Conservation (phyloP, 2,797 vertebrate genomes). For the Sebastes minor region DNA sequence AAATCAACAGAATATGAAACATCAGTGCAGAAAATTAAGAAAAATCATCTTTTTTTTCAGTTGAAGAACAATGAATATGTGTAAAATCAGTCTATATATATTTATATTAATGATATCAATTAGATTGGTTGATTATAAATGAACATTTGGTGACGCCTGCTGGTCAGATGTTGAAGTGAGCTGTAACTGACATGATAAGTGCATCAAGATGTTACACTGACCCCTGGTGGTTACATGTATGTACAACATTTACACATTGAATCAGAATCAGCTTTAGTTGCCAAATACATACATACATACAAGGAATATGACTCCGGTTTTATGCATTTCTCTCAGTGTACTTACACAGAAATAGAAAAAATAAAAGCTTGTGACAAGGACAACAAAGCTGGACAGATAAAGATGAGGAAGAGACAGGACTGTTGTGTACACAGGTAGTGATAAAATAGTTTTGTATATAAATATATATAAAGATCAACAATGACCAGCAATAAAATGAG, state of each 20-base stretch:
- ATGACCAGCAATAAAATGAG: too few relatives aligned
- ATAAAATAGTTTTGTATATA: too few relatives aligned
- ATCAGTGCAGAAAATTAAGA: not conserved
- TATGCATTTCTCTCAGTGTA: too few relatives aligned
- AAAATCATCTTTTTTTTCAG: not conserved
- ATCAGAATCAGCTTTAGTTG: too few relatives aligned
- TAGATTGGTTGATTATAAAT: not conserved
- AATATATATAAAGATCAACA: too few relatives aligned
- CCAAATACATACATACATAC: too few relatives aligned
- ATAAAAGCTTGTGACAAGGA: too few relatives aligned
- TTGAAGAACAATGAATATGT: not conserved
- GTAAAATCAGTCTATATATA: not conserved
- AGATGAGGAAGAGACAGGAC: too few relatives aligned
- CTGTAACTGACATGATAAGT: not conserved
- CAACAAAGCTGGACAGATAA: too few relatives aligned
- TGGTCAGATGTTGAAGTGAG: slow-evolving; percentile 36
- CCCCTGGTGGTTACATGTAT: slow-evolving; percentile 22
- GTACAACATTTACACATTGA: slow-evolving; percentile 5
- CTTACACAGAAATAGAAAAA: too few relatives aligned
- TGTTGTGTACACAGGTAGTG: too few relatives aligned
- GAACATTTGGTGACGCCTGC: slow-evolving; percentile 61
- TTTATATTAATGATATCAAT: not conserved
- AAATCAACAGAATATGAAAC: not conserved
- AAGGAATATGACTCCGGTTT: too few relatives aligned
- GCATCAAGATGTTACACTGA: not conserved